Evolutionary conservation across 2,888 invertebrate species (phyloP), one percentile per base, ranked within the genome.

Genomic region (Drosophila ochracea): DNA sequence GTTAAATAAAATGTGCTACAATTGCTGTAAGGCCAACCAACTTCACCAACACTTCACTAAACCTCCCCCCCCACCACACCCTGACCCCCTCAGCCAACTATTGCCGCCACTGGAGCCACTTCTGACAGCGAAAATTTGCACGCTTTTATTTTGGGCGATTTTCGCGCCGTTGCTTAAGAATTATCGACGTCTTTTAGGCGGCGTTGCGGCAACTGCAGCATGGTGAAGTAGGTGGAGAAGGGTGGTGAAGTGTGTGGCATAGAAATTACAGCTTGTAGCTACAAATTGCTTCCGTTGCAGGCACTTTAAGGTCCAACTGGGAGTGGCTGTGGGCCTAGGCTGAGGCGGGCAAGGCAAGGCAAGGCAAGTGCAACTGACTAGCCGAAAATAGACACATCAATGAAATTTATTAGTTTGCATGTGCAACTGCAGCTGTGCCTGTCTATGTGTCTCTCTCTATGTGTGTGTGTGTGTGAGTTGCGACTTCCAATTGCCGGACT

Each of bases 361-460:
- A 30, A 30, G 33, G 37, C 37, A 35, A 55, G 50, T 28, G 28
- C 28, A 31, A 50, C 28, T 58, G 58, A 39, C 72, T 62, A 66
- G 50, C 82, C 76, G 73, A 91, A 91, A 92, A 91, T 92, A 92
- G 92, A 91, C 91, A 91, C 91, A 92, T 91, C 92, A 91, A 91
- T 91, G 80, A 91, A 91, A 91, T 91, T 91, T 84, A 84, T 84
- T 91, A 85, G 89, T 84, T 91, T 87, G 92, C 91, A 91, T 91
- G 92, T 84, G 77, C 88, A 91, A 88, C 77, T 90, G 81, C 84
- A 90, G 70, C 73, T 74, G 72, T 54, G 55, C 49, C 43, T 66
- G 49, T 53, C 41, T 30, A 11, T 58, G 54, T 71, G 13, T 21
- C 10, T 19, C 9, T 39, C n/a, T 61, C 25, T 4, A 1, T 35